phyloP scores from a whole-genome alignment of 2,888 invertebrate species.

The Oligia fasciuncula region DNA sequence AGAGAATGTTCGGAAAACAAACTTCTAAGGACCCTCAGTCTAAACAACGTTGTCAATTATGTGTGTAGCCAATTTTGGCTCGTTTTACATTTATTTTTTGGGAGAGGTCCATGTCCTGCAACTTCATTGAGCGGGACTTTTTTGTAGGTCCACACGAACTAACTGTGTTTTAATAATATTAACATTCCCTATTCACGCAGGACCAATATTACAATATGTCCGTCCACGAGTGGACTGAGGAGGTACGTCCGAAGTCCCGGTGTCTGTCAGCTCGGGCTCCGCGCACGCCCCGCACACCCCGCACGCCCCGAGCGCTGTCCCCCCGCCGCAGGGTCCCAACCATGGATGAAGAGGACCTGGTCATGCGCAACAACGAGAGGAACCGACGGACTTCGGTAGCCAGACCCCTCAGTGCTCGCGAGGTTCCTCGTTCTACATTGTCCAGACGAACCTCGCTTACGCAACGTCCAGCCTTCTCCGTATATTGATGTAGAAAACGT shows the following conservation, averaged over 20 bases:
- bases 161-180: background rate
- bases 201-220: conserved; percentile 81
- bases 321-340: conserved; percentile 73
- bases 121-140: no score
- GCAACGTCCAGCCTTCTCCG: conserved; percentile 86
- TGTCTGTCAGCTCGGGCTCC: conserved; percentile 83
- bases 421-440: conserved; percentile 77
- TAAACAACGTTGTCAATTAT: background rate
- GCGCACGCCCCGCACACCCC: conserved; percentile 78
- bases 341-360: conserved; percentile 73
- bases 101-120: background rate
- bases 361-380: conserved; percentile 79
- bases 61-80: background rate
- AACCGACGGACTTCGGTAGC: conserved; percentile 79
- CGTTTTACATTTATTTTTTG: background rate
- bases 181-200: conserved; percentile 70
- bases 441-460: conserved; percentile 81
- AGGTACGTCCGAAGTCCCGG: conserved; percentile 81
- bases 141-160: background rate
- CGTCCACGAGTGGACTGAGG: conserved; percentile 81
- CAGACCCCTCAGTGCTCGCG: conserved; percentile 82
- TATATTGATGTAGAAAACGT: conserved; percentile 74
- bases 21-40: background rate
- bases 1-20: background rate
- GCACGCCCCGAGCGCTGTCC: conserved; percentile 75